A percentile compares a stretch with the other conserved stretches of the same genome.
phyloP scores from a whole-genome alignment of 1,140 invertebrate species.

The Heliconius hewitsoni region DNA sequence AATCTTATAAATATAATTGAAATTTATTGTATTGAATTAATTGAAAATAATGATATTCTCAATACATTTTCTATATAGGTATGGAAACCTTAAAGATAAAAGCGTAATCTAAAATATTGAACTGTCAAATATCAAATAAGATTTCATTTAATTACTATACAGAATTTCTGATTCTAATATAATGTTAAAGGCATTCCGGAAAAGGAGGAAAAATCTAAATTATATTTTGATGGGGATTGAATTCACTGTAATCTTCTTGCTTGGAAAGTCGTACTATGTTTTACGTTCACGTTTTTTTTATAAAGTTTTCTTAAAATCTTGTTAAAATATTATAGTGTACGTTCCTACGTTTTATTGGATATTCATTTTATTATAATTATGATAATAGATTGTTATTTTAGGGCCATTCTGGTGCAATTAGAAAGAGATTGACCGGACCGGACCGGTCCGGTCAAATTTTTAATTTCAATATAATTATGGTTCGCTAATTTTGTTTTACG shows the following conservation, averaged over 20 bases:
- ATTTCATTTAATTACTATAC: conserved; percentile 22
- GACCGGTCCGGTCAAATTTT: no score
- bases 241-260: conserved; percentile 19
- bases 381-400: neutral
- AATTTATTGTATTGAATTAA: neutral
- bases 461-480: no score
- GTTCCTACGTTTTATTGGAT: neutral
- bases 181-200: conserved; percentile 29
- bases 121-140: conserved; percentile 12
- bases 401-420: no score
- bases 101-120: conserved; percentile 17
- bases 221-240: conserved; percentile 26
- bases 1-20: neutral
- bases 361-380: neutral
- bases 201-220: conserved; percentile 29
- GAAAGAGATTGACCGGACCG: no score
- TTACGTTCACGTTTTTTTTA: neutral
- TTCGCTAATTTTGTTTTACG: no score
- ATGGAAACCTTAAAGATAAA: conserved; percentile 1
- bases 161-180: conserved; percentile 34
- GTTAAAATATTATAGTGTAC: neutral
- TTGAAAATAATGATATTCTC: neutral
- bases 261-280: neutral
- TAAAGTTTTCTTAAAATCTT: neutral
- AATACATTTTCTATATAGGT: neutral